Evolutionary conservation across 2,797 vertebrate genomes (phyloP), one percentile per base, ranked within the genome.

Genomic region (Crenuchus spilurus): DNA sequence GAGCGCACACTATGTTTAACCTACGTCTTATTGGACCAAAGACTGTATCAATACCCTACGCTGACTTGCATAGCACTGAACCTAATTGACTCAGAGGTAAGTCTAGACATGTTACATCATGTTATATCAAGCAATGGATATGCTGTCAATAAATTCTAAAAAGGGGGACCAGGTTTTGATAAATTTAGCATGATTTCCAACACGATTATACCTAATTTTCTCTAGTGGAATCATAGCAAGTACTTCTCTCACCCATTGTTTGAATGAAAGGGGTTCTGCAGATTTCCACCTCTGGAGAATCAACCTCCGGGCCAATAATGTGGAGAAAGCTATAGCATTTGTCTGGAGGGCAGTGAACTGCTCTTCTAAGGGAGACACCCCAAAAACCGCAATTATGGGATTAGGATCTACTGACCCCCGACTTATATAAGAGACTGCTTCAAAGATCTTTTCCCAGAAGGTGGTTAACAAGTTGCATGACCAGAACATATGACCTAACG

Each of bases 401-500:
- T 52, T 52, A 18, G 62, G 39, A 4, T 13, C 41, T 4, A 72
- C 13, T 35, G n/a, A 3, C 28, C 10, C 35, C 6, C 30, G 6
- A 51, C 42, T 62, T 8, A 52, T 63, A 20, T 63, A 14, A 13
- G 22, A 49, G 57, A 72, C 20, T 33, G 41, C 42, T 33, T 72
- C 30, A 51, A 62, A 72, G 33, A 62, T 62, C 41, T 54, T 7
- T 13, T 46, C 42, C 42, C 14, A 46, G n/a, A 46, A 46, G 3
- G 3, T 46, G 8, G 18, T 57, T 57, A n/a, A 33, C 2, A 8
- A 33, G 1, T 57, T 14, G 16, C 54, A 57, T 16, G 72, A 42
- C 62, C 51, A 74, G 14, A 66, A 74, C 62, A 74, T 58, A 41
- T 66, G 71, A n/a, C 24, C 51, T 10, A 26, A 11, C 4, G 67